Percentiles rank a stretch among this genome's conserved stretches.
Evolutionary conservation across 1,140 invertebrate species (phyloP).

Genomic region (Samia ricini): DNA sequence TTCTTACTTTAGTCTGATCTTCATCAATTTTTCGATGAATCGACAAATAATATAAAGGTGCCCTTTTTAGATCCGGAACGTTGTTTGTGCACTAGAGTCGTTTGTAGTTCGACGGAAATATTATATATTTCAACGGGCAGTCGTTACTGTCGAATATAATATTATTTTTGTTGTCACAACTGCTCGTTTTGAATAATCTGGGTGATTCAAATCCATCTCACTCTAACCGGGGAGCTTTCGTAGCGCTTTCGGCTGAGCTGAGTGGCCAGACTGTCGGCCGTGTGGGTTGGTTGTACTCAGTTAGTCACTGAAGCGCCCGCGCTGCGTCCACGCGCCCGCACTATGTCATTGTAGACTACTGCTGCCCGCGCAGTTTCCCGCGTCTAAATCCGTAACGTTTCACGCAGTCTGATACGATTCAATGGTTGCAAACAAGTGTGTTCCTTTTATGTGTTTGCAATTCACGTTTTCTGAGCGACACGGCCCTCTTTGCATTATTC

Average conservation of each 20-base stretch:
- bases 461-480: slow-evolving; percentile 9
- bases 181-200: slow-evolving; percentile 17
- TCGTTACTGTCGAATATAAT: slow-evolving; percentile 20
- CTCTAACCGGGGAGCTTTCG: slow-evolving; percentile 32
- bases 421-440: slow-evolving; percentile 9
- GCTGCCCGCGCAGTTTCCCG: slow-evolving; percentile 21
- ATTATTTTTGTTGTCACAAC: slow-evolving; percentile 29
- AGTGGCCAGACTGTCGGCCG: slow-evolving; percentile 14
- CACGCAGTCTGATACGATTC: slow-evolving; percentile 9
- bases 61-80: background rate
- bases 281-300: slow-evolving; percentile 11
- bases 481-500: background rate
- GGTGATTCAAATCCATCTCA: slow-evolving; percentile 24
- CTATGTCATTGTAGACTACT: slow-evolving; percentile 19
- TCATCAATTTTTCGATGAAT: no score
- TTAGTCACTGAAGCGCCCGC: slow-evolving; percentile 65
- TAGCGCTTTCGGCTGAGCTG: slow-evolving; percentile 45
- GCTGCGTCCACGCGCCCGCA: slow-evolving; percentile 48
- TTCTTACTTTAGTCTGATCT: no score
- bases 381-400: slow-evolving; percentile 23
- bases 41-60: no score
- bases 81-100: background rate
- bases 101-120: slow-evolving; percentile 1
- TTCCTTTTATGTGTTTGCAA: slow-evolving; percentile 1
- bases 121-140: slow-evolving; percentile 21